A percentile compares a stretch with the other conserved stretches of the same genome.
Conservation (phyloP, 37 sponge, comb jelly and placozoan genomes). For the Halichondria panicea region DNA sequence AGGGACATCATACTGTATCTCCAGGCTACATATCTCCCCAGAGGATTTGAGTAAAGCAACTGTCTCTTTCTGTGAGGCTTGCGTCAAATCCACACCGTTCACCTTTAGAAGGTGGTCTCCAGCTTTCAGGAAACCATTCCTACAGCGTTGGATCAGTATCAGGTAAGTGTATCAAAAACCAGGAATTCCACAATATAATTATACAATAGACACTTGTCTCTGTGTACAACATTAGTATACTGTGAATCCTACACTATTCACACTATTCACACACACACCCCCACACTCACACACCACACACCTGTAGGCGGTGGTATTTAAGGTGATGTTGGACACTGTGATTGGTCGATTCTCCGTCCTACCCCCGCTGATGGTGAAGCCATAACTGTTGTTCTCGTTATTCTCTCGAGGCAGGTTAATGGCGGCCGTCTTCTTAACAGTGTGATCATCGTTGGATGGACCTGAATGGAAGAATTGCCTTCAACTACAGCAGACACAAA, state of each 20-base stretch:
- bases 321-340: slow-evolving; percentile 77
- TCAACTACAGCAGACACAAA: background rate
- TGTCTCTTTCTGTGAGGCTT: slow-evolving; percentile 54
- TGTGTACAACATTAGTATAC: background rate
- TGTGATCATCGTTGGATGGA: slow-evolving; percentile 27
- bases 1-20: slow-evolving; percentile 82
- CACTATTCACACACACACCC: slow-evolving; percentile 7
- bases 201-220: background rate
- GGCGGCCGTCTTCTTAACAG: slow-evolving; percentile 62
- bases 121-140: slow-evolving; percentile 69
- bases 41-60: slow-evolving; percentile 46
- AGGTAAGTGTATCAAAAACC: no score
- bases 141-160: background rate
- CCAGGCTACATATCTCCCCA: slow-evolving; percentile 45
- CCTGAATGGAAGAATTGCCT: slow-evolving; percentile 1
- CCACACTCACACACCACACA: slow-evolving; percentile 21
- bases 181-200: no score
- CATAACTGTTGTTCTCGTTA: slow-evolving; percentile 37
- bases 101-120: slow-evolving; percentile 78
- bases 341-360: slow-evolving; percentile 65
- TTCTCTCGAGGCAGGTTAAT: slow-evolving; percentile 51
- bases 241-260: background rate
- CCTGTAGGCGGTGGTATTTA: slow-evolving; percentile 63
- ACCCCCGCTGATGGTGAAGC: slow-evolving; percentile 80
- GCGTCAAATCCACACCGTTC: slow-evolving; percentile 48